Base-by-base conservation (phyloP, 2,888 invertebrate species). In the Mimachlamys varia region DNA sequence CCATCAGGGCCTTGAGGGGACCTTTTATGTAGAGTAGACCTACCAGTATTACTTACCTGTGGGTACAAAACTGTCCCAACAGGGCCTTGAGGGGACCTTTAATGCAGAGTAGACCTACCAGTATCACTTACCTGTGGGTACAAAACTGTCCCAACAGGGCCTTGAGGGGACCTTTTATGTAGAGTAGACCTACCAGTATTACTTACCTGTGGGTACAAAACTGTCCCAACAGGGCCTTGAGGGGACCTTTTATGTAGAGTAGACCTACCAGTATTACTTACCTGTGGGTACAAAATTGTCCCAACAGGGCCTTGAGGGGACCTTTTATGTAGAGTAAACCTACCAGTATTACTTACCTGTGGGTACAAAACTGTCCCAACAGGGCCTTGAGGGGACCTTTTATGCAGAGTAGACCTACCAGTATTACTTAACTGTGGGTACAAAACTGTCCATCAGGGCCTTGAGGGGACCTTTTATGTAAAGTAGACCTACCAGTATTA, bases 181-280 rank as follows among this genome's bases (percentile, higher is more conserved):
- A 98, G 38, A 97, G 93, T 87, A 97, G 96, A 22, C 98, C 98
- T 50, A 97, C 97, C 15, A 98, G 94, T 93, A 98, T 97, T 15
- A n/a, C n/a, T 44, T 44, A 44, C 44, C 44, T 53, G 53, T 53
- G 53, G 53, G 53, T 53, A 95, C 90, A 89, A 96, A 91, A 55
- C 91, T 90, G 89, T 97, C n/a, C 95, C 96, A 97, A 96, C 5
- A 97, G 53, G 7, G 90, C 89, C 91, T 96, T 96, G 0, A 97
- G 94, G 4, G 97, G 97, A n/a, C 97, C 97, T 90, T 97, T 97
- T 88, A 97, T 97, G 94, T 97, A 98, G 38, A 97, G 93, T 87
- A 97, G 96, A 22, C 98, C 98, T 50, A 97, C 97, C 15, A 98
- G 94, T 93, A 98, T 97, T 15, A n/a, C n/a, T 44, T 44, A 44